These are phyloP conservation scores for Phaonia tiefii DNA, from an alignment of 2,888 invertebrate species.

Conservation along the genomic window DNA sequence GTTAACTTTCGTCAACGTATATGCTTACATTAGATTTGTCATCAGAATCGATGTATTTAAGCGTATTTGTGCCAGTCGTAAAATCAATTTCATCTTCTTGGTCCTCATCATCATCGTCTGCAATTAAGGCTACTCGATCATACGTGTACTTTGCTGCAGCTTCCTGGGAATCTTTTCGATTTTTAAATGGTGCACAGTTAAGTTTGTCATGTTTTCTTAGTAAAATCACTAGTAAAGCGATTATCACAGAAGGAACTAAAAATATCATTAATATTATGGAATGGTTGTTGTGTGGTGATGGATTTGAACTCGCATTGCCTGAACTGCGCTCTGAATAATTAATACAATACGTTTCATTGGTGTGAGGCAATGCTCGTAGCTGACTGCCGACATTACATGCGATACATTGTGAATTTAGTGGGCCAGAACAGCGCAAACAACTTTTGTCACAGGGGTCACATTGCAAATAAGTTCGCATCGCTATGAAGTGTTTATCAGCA, in stretches of 20 bases:
- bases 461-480: slow-evolving; percentile 29
- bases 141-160: slow-evolving; percentile 70
- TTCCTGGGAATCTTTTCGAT: slow-evolving; percentile 19
- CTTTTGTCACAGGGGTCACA: slow-evolving; percentile 76
- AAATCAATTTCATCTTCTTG: slow-evolving; percentile 66
- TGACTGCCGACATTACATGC: slow-evolving; percentile 76
- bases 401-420: slow-evolving; percentile 76
- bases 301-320: slow-evolving; percentile 66
- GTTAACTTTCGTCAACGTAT: no score
- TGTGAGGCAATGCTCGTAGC: slow-evolving; percentile 71
- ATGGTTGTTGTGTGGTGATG: not conserved
- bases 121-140: slow-evolving; percentile 73
- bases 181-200: not conserved
- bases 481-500: slow-evolving; percentile 6
- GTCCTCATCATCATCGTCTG: slow-evolving; percentile 68
- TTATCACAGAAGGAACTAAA: slow-evolving; percentile 69
- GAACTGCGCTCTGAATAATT: slow-evolving; percentile 77
- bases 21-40: no score
- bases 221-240: slow-evolving; percentile 67
- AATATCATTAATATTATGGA: slow-evolving; percentile 68
- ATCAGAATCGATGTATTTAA: no score
- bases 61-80: not conserved
- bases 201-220: slow-evolving; percentile 46
- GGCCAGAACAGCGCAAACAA: slow-evolving; percentile 78
- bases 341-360: slow-evolving; percentile 77